These are phyloP conservation scores for Monarcha castaneiventris DNA, from an alignment of 2,113 vertebrate genomes.

Conservation along the genomic window DNA sequence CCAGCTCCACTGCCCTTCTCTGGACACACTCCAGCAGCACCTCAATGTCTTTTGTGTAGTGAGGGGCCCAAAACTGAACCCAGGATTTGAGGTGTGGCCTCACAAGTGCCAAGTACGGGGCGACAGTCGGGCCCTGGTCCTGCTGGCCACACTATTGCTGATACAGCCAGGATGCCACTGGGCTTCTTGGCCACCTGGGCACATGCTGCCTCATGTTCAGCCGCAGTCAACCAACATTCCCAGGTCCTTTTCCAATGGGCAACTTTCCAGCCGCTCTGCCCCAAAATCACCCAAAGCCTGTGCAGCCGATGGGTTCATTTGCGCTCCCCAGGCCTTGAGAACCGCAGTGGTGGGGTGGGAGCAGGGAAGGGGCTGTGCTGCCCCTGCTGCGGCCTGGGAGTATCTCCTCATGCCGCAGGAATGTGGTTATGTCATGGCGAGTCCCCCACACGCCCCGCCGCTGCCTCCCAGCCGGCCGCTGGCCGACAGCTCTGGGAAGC, in stretches of 20 bases:
- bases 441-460: slow-evolving; percentile 52
- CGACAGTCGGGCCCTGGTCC: neutral
- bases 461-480: slow-evolving; percentile 38
- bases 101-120: neutral
- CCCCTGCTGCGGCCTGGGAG: slow-evolving; percentile 29
- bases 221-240: neutral
- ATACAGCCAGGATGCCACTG: neutral
- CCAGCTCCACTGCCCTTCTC: neutral
- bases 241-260: neutral
- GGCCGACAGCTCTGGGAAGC: slow-evolving; percentile 16
- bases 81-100: neutral
- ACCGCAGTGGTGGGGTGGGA: neutral
- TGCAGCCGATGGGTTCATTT: rapidly evolving
- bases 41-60: neutral
- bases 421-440: slow-evolving; percentile 53
- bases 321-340: neutral
- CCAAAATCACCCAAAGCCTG: neutral
- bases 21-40: neutral
- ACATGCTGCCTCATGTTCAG: rapidly evolving
- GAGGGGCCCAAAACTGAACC: neutral
- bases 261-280: neutral
- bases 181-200: neutral
- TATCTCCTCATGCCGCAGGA: slow-evolving; percentile 52
- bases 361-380: slow-evolving; percentile 28
- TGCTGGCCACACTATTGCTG: neutral